Conservation (phyloP, 2,888 invertebrate genomes). For the Drosophila subsilvestris region DNA sequence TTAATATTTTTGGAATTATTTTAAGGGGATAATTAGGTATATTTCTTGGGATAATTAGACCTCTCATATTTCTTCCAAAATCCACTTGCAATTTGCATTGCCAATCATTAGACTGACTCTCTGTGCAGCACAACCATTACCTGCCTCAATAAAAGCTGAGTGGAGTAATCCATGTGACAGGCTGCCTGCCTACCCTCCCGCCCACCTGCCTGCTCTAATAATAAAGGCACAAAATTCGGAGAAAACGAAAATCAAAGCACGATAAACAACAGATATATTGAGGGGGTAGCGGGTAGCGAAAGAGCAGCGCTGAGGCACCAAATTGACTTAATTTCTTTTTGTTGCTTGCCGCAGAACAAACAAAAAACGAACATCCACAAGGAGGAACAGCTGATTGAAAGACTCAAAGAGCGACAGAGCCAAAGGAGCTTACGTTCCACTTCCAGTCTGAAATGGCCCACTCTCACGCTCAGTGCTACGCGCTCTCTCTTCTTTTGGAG, state of each 20-base stretch:
- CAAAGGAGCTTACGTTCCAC: slow-evolving; percentile 60
- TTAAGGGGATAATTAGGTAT: too few species aligned
- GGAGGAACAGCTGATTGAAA: slow-evolving; percentile 59
- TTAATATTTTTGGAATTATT: too few species aligned
- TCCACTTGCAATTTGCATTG: neutral
- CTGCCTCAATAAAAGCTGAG: slow-evolving; percentile 67
- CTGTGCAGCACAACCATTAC: slow-evolving; percentile 59
- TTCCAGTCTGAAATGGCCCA: slow-evolving; percentile 44
- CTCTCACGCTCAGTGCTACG: neutral
- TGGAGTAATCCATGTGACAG: slow-evolving; percentile 36
- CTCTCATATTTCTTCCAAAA: neutral
- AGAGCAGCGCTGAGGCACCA: slow-evolving; percentile 18
- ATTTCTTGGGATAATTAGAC: too few species aligned
- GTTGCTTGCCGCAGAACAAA: slow-evolving; percentile 13
- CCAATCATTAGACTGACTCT: slow-evolving; percentile 3
- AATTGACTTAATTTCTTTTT: slow-evolving; percentile 43
- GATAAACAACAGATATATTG: slow-evolving; percentile 5
- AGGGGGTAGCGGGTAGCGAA: neutral
- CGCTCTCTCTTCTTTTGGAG: slow-evolving; percentile 17
- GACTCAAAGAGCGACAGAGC: slow-evolving; percentile 30
- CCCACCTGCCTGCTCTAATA: slow-evolving; percentile 17
- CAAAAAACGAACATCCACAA: neutral
- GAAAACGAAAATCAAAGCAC: slow-evolving; percentile 35
- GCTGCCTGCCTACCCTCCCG: neutral
- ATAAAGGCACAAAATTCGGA: slow-evolving; percentile 31